These are phyloP conservation scores for Ennomos fuscantarius DNA, from an alignment of 2,888 invertebrate species.

Conservation along the genomic window DNA sequence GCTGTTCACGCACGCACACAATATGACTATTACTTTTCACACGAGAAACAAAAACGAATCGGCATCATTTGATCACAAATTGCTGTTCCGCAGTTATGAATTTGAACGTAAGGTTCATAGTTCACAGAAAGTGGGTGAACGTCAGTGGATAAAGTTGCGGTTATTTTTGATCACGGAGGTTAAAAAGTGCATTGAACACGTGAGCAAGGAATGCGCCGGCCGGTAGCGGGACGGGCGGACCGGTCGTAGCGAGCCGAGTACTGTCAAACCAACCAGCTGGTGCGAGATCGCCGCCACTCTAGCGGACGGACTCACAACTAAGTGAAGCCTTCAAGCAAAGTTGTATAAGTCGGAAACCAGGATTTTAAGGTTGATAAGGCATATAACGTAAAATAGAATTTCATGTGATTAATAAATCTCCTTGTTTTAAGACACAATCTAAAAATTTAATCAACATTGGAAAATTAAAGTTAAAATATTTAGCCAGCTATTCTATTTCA, in stretches of 20 bases:
- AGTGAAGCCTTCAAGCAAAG: conserved; percentile 53
- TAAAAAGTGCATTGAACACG: conserved; percentile 69
- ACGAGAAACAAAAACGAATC: conserved; percentile 63
- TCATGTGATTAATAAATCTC: no score
- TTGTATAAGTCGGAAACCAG: conserved; percentile 44
- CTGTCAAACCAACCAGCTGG: conserved; percentile 77
- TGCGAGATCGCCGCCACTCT: conserved; percentile 70
- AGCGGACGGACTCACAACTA: conserved; percentile 76
- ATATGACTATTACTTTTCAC: conserved; percentile 68
- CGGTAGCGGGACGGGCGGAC: conserved; percentile 53
- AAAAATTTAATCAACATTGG: no score
- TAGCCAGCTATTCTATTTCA: no score
- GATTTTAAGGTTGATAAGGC: conserved; percentile 9
- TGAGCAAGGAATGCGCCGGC: conserved; percentile 62
- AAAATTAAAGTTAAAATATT: no score
- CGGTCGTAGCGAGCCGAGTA: conserved; percentile 68
- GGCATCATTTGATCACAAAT: conserved; percentile 19
- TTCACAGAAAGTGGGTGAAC: conserved; percentile 57
- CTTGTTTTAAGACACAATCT: no score
- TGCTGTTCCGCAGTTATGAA: conserved; percentile 17
- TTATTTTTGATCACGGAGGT: conserved; percentile 48
- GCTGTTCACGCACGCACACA: conserved; percentile 68
- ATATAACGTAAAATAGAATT: no score
- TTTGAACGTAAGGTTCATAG: conserved; percentile 34
- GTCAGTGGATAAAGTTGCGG: conserved; percentile 41